phyloP scores from a whole-genome alignment of 2,888 invertebrate species.

The Thera obeliscata region DNA sequence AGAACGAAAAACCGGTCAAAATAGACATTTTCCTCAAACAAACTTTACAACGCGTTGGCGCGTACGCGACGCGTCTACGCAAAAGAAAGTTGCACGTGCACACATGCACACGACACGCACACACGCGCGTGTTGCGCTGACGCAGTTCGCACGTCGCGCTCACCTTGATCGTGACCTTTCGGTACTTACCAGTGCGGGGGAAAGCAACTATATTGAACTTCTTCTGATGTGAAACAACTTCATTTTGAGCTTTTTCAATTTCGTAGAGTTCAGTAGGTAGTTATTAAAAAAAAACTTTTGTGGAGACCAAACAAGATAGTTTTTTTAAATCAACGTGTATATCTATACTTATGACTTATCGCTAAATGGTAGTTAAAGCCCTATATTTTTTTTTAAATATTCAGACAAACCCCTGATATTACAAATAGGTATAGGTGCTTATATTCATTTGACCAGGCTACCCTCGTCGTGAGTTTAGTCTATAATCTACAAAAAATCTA shows the following conservation, averaged over 20 bases:
- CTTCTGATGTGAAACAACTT: slow-evolving; percentile 9
- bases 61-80: slow-evolving; percentile 43
- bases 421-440: too few relatives aligned
- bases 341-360: too few relatives aligned
- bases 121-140: slow-evolving; percentile 21
- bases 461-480: too few relatives aligned
- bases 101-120: slow-evolving; percentile 24
- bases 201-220: slow-evolving; percentile 29
- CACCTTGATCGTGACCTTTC: slow-evolving; percentile 46
- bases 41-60: slow-evolving; percentile 26
- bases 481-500: too few relatives aligned
- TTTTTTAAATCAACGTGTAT: too few relatives aligned
- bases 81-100: slow-evolving; percentile 56
- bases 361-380: too few relatives aligned
- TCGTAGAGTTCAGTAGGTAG: too few relatives aligned
- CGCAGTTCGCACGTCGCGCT: slow-evolving; percentile 31
- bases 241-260: not conserved
- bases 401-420: too few relatives aligned
- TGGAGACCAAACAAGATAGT: too few relatives aligned
- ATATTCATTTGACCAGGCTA: too few relatives aligned
- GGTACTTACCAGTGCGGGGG: slow-evolving; percentile 28
- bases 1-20: slow-evolving; percentile 3
- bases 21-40: slow-evolving; percentile 22
- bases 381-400: not conserved
- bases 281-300: too few relatives aligned